Base-by-base conservation (phyloP, 2,888 invertebrate genomes). In the Hirtodrosophila duncani region DNA sequence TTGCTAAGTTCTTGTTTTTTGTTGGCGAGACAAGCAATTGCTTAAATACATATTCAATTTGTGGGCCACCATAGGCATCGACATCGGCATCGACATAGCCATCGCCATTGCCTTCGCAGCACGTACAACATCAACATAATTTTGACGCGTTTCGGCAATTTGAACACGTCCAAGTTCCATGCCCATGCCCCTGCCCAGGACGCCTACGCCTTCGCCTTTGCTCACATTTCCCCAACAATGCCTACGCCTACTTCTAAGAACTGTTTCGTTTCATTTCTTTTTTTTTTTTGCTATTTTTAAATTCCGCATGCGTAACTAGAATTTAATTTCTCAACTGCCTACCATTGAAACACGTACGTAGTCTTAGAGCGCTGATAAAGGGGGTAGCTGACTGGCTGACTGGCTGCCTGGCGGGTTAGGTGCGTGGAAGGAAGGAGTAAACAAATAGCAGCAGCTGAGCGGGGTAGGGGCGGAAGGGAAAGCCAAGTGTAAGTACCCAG, bases 81-180 rank as follows among this genome's bases (percentile, higher is more conserved):
- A 39, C 55, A 37, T n/a, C 59, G 13, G 20, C 34, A 23, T 36
- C 42, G 31, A 42, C 36, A 31, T 27, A 26, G 53, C 20, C 55
- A 56, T 46, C 57, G 45, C 34, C 55, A 37, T n/a, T 53, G 13
- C 18, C 34, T 20, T 36, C 42, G 31, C 37, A 56, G 21, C 57
- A 57, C 57, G 57, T 69, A 59, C 48, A 56, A 43, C 71, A 67
- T 63, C 52, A 59, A 59, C 60, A 78, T 72, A 77, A 78, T 78
- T 77, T 68, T 51, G 52, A 66, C 45, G 78, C 66, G 55, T 66
- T 72, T 66, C 69, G 57, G 57, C 72, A 72, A 77, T 72, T 72
- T 68, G 56, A 57, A 63, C 78, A 78, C 74, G 69, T 72, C 60
- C 69, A 66, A 42, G 46, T 49, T 49, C 44, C 43, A 51, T 45